phyloP scores from a whole-genome alignment of 2,113 vertebrate genomes.

The Kryptolebias marmoratus region DNA sequence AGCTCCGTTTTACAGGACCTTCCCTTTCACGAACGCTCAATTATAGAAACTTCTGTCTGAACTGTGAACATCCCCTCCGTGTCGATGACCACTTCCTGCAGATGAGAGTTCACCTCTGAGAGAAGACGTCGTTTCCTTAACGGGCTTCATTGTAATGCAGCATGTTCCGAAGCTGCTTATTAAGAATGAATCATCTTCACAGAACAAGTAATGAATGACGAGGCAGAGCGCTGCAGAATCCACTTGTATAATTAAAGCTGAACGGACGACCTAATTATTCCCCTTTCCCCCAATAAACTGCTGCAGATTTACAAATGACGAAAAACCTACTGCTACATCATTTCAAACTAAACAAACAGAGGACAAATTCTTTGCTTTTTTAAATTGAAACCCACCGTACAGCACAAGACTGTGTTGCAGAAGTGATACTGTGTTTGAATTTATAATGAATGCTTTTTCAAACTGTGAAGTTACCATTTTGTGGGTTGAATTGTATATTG shows the following conservation, averaged over 20 bases:
- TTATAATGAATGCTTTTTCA: background rate
- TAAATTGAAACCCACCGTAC: background rate
- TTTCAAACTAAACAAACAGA: background rate
- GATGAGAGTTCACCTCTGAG: background rate
- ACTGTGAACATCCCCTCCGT: conserved; percentile 3
- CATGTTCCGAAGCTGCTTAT: too few species aligned
- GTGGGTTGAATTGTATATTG: background rate
- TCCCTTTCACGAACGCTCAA: background rate
- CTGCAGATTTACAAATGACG: background rate
- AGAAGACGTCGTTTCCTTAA: background rate
- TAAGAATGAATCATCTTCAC: too few species aligned
- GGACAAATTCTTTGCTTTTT: background rate
- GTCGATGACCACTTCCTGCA: conserved; percentile 13
- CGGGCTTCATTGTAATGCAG: too few species aligned
- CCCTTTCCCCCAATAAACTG: background rate
- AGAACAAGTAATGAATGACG: too few species aligned
- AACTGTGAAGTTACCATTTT: too few species aligned
- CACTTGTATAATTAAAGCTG: background rate
- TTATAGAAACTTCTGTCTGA: conserved; percentile 5
- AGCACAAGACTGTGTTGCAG: background rate
- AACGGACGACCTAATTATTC: background rate
- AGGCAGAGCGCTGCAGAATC: background rate
- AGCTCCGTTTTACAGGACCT: background rate
- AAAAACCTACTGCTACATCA: background rate
- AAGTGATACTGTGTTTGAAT: background rate